phyloP scores from a whole-genome alignment of 2,797 vertebrate genomes.

The Cyclopterus lumpus region DNA sequence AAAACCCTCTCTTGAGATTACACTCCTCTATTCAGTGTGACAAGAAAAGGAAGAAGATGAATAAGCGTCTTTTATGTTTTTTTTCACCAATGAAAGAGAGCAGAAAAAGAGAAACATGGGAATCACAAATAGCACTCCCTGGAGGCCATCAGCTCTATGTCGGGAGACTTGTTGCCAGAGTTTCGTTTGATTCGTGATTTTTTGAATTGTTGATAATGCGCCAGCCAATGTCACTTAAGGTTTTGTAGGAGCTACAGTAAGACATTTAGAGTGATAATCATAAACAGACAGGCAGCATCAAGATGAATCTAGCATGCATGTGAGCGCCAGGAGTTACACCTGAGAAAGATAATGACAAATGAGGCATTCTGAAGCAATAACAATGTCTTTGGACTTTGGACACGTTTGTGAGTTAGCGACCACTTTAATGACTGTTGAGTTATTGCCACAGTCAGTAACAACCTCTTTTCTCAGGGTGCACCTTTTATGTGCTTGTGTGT shows the following conservation, averaged over 20 bases:
- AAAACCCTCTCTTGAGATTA: conserved; percentile 41
- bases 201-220: conserved; percentile 37
- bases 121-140: conserved; percentile 39
- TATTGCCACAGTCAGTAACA: neutral
- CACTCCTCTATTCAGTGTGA: conserved; percentile 33
- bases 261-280: conserved; percentile 14
- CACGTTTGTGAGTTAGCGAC: neutral
- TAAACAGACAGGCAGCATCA: conserved; percentile 4
- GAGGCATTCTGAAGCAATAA: neutral
- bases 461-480: neutral
- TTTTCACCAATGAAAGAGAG: conserved; percentile 35
- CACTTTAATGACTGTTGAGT: conserved; percentile 15
- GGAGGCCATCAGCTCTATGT: conserved; percentile 23
- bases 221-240: conserved; percentile 9
- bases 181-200: conserved; percentile 33
- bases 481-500: neutral
- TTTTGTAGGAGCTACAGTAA: neutral
- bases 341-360: neutral
- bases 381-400: neutral
- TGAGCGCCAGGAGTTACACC: neutral
- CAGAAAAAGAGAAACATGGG: conserved; percentile 22
- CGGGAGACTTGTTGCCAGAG: conserved; percentile 13
- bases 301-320: neutral
- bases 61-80: conserved; percentile 20
- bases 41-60: conserved; percentile 30